These are phyloP conservation scores for Diachasmimorpha longicaudata DNA, from an alignment of 1,140 invertebrate genomes.

Conservation along the genomic window DNA sequence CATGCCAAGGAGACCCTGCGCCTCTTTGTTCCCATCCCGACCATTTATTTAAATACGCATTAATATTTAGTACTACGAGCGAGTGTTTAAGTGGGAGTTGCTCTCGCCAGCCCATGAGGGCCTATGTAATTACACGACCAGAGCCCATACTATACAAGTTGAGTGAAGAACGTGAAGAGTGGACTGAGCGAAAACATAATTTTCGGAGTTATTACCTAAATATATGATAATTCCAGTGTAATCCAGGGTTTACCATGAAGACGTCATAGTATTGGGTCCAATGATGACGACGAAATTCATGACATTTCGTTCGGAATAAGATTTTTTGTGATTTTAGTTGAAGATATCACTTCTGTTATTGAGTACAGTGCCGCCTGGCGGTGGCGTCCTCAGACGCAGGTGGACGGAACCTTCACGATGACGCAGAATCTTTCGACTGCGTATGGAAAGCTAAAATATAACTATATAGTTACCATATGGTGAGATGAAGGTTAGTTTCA, in stretches of 20 bases:
- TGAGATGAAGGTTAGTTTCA: too few species aligned
- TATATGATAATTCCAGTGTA: not conserved
- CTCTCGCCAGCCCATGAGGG: slow-evolving; percentile 35
- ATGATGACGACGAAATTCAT: too few species aligned
- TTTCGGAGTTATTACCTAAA: not conserved
- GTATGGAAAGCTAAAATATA: too few species aligned
- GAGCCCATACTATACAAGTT: slow-evolving; percentile 29
- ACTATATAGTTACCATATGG: too few species aligned
- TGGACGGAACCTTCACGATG: not conserved
- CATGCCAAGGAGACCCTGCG: not conserved
- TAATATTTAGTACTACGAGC: slow-evolving; percentile 50
- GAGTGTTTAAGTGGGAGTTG: slow-evolving; percentile 52
- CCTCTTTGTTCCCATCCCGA: slow-evolving; percentile 14
- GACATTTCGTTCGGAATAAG: too few species aligned
- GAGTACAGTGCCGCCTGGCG: too few species aligned
- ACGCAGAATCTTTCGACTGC: too few species aligned
- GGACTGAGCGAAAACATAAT: not conserved
- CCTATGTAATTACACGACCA: slow-evolving; percentile 48
- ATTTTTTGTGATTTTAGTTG: too few species aligned
- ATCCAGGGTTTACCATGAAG: not conserved
- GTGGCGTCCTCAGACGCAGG: too few species aligned
- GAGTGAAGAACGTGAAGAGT: not conserved
- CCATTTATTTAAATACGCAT: slow-evolving; percentile 55
- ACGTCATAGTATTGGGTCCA: too few species aligned
- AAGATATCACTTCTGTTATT: too few species aligned